Percentiles rank a stretch among this genome's conserved stretches.
Conservation (phyloP, 2,888 invertebrate genomes). For the Pharmacophagus antenor region DNA sequence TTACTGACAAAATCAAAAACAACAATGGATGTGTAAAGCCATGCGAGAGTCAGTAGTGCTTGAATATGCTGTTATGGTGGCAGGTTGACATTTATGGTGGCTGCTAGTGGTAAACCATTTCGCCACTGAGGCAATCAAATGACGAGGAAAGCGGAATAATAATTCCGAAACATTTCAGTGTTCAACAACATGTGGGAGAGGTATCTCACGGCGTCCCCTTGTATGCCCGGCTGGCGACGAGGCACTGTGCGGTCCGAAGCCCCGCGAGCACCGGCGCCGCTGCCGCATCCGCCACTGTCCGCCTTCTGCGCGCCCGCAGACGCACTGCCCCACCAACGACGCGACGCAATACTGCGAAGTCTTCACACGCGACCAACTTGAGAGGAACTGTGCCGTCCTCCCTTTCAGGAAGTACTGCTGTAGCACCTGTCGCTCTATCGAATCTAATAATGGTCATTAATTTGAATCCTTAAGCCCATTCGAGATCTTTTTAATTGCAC, state of each 20-base stretch:
- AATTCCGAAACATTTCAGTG: constrained; percentile 70
- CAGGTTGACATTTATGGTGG: too few relatives aligned
- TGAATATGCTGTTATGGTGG: too few relatives aligned
- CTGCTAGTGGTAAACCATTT: too few relatives aligned
- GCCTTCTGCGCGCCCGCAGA: constrained; percentile 38
- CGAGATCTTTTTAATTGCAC: too few relatives aligned
- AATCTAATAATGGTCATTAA: constrained; percentile 29
- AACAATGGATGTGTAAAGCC: too few relatives aligned
- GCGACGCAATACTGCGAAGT: constrained; percentile 74
- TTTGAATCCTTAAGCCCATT: not conserved
- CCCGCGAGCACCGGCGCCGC: constrained; percentile 72
- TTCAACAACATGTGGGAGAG: constrained; percentile 82
- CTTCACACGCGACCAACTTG: constrained; percentile 58
- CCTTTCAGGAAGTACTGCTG: constrained; percentile 83
- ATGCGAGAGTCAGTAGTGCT: too few relatives aligned
- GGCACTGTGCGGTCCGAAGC: constrained; percentile 76
- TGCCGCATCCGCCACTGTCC: constrained; percentile 70
- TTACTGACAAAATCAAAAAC: too few relatives aligned
- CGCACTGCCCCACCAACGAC: constrained; percentile 52
- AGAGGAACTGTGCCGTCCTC: constrained; percentile 79
- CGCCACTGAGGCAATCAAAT: too few relatives aligned
- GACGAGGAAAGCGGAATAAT: too few relatives aligned
- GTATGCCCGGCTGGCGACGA: constrained; percentile 76
- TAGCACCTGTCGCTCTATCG: constrained; percentile 66
- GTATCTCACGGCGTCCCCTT: constrained; percentile 76